phyloP scores from a whole-genome alignment of 2,888 invertebrate genomes.

The Melanostoma mellinum region DNA sequence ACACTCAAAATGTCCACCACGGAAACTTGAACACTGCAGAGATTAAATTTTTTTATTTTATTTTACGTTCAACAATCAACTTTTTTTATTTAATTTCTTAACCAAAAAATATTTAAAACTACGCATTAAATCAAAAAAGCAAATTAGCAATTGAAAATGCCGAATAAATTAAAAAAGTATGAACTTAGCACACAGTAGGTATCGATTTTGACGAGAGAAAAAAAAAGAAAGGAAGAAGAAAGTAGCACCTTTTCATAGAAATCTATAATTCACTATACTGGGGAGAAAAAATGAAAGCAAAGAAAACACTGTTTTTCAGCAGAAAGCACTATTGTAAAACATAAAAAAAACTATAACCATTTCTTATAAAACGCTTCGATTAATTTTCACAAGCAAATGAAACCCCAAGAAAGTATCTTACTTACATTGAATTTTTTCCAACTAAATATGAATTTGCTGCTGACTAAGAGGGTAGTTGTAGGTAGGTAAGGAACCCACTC shows the following conservation, averaged over 20 bases:
- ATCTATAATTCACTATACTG: slow-evolving; percentile 33
- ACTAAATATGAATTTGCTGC: slow-evolving; percentile 52
- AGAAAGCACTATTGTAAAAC: slow-evolving; percentile 44
- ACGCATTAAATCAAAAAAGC: neutral
- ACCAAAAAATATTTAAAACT: neutral
- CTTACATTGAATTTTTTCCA: slow-evolving; percentile 67
- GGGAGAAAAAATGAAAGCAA: slow-evolving; percentile 5
- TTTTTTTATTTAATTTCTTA: slow-evolving; percentile 24
- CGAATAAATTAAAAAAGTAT: slow-evolving; percentile 12
- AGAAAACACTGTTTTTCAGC: slow-evolving; percentile 32
- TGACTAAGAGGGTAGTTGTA: slow-evolving; percentile 61
- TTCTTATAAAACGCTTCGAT: slow-evolving; percentile 43
- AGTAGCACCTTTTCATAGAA: slow-evolving; percentile 25
- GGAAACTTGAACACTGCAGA: slow-evolving; percentile 60
- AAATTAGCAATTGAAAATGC: slow-evolving; percentile 32
- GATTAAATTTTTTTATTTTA: too few species aligned
- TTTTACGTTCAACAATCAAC: slow-evolving; percentile 8
- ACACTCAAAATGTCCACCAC: slow-evolving; percentile 67
- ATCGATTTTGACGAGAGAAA: slow-evolving; percentile 52
- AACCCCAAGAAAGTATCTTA: slow-evolving; percentile 56
- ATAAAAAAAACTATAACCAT: slow-evolving; percentile 8
- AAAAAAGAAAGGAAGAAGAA: slow-evolving; percentile 19
- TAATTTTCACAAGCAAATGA: slow-evolving; percentile 52
- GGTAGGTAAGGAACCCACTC: slow-evolving; percentile 62
- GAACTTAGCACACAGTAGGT: slow-evolving; percentile 5